Percentiles rank a stretch among this genome's conserved stretches.
phyloP scores from a whole-genome alignment of 1,140 invertebrate genomes.

The Coboldia fuscipes region DNA sequence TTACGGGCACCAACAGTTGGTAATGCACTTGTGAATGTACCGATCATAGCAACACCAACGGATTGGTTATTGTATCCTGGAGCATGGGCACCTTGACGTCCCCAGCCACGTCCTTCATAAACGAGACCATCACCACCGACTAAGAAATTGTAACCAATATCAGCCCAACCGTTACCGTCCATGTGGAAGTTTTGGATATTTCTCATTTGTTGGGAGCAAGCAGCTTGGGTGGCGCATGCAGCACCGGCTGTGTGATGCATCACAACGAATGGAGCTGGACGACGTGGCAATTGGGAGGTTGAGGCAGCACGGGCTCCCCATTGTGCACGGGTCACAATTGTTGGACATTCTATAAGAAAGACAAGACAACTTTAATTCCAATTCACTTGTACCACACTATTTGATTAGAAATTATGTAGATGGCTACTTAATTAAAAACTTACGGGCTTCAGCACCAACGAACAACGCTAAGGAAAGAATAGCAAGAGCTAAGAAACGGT shows the following conservation, averaged over 20 bases:
- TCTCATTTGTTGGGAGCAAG: conserved; percentile 23
- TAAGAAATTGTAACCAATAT: conserved; percentile 34
- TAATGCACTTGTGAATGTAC: conserved; percentile 8
- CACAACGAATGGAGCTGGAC: conserved; percentile 41
- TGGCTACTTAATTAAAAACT: too few species aligned
- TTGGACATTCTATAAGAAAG: conserved; percentile 5
- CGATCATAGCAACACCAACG: conserved; percentile 25
- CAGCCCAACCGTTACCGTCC: conserved; percentile 24
- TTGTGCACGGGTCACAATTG: conserved; percentile 20
- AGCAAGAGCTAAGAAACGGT: too few species aligned
- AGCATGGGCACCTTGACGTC: conserved; percentile 28
- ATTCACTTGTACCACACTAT: too few species aligned
- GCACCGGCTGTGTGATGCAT: conserved; percentile 41
- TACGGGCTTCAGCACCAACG: too few species aligned
- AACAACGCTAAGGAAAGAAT: too few species aligned
- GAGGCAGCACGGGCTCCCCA: conserved; percentile 32
- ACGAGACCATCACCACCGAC: conserved; percentile 16
- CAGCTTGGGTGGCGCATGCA: conserved; percentile 17
- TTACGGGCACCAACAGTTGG: neutral
- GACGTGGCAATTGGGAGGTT: conserved; percentile 14
- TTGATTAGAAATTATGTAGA: too few species aligned
- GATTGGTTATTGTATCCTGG: conserved; percentile 26
- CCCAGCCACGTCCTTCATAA: conserved; percentile 34
- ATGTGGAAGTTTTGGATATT: conserved; percentile 32
- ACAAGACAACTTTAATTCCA: too few species aligned